phyloP scores from a whole-genome alignment of 2,113 vertebrate species.

The Cyprinodon brontotheroides region DNA sequence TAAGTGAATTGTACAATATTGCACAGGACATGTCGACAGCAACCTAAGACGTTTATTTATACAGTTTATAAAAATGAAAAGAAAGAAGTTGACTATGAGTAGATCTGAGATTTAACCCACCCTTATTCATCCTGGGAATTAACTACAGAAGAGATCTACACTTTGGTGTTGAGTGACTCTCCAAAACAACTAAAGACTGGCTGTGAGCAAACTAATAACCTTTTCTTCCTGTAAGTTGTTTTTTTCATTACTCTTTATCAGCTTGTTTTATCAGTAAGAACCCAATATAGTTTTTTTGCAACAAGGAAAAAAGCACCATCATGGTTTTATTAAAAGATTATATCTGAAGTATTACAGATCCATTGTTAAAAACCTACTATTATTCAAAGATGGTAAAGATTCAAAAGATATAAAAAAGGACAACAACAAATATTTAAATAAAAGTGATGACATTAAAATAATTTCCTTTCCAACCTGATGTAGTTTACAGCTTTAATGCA shows the following conservation, averaged over 20 bases:
- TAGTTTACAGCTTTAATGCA: background rate
- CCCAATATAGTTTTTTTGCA: conserved; percentile 7
- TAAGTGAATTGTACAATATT: no score
- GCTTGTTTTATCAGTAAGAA: conserved; percentile 4
- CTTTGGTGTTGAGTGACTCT: conserved; percentile 19
- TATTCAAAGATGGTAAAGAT: conserved; percentile 49
- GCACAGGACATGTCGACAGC: no score
- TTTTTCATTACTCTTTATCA: conserved; percentile 16
- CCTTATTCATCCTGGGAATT: conserved; percentile 1
- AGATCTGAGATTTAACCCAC: background rate
- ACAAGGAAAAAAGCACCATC: background rate
- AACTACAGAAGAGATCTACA: conserved; percentile 11
- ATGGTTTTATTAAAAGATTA: conserved; percentile 11
- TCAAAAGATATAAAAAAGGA: conserved; percentile 57
- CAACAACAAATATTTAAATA: conserved; percentile 45
- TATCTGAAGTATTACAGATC: conserved; percentile 15
- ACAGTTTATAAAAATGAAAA: no score
- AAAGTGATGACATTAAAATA: conserved; percentile 53
- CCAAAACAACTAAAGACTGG: conserved; percentile 20
- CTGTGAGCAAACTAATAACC: conserved; percentile 5
- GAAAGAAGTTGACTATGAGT: no score
- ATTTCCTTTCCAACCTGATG: conserved; percentile 26
- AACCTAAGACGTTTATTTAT: no score
- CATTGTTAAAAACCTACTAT: conserved; percentile 8
- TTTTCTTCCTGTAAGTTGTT: conserved; percentile 1